Percentiles rank a stretch among this genome's conserved stretches.
Evolutionary conservation across 2,888 invertebrate species (phyloP).

Genomic region (Sycophila texana): DNA sequence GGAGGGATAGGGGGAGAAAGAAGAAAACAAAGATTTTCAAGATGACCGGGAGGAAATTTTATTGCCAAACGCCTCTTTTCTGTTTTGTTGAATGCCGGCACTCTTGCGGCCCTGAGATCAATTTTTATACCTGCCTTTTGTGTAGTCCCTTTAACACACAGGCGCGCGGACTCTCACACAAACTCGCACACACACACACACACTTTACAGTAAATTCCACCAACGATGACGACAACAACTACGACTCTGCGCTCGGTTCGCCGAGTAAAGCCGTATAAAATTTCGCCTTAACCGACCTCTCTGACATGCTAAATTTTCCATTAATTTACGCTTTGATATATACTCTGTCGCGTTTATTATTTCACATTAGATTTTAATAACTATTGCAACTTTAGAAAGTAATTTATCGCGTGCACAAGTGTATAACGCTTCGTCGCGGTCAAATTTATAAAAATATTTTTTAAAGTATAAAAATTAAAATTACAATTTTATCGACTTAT

Average conservation of each 20-base stretch:
- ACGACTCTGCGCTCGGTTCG: not conserved
- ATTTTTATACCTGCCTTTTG: conserved; percentile 46
- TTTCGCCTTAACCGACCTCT: conserved; percentile 21
- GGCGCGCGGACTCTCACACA: not conserved
- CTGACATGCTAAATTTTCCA: conserved; percentile 45
- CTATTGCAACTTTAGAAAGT: no score
- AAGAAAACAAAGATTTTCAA: not conserved
- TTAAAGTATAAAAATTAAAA: no score
- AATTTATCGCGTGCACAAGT: no score
- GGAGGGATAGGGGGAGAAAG: not conserved
- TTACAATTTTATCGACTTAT: no score
- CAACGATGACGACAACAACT: conserved; percentile 17
- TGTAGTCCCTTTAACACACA: conserved; percentile 23
- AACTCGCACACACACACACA: no score
- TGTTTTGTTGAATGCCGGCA: conserved; percentile 18
- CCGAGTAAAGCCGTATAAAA: conserved; percentile 28
- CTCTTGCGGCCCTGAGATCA: conserved; percentile 25
- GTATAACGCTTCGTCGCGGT: no score
- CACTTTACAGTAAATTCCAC: conserved; percentile 31
- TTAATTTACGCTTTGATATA: conserved; percentile 36
- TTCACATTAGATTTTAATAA: no score
- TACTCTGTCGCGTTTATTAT: not conserved
- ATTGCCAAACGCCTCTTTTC: conserved; percentile 13
- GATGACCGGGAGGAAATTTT: conserved; percentile 24
- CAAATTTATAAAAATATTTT: no score